A percentile compares a stretch with the other conserved stretches of the same genome.
Conservation (phyloP, 2,888 invertebrate species). For the Ochropleura plecta region DNA sequence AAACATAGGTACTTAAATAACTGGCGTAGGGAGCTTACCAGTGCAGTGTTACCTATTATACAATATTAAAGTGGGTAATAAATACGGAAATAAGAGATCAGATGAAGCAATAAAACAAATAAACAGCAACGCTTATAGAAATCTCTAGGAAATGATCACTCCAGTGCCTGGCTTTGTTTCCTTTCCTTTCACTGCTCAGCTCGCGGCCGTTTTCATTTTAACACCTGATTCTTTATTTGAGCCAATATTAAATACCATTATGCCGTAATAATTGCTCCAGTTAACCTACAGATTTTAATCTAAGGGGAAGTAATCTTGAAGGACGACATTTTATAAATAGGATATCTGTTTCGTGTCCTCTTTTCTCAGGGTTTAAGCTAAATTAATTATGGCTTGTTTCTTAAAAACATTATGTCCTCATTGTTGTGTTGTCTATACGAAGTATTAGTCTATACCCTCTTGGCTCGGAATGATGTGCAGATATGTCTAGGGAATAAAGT, state of each 20-base stretch:
- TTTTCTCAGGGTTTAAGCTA: background rate
- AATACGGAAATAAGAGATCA: constrained; percentile 66
- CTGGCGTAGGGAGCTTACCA: background rate
- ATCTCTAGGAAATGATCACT: constrained; percentile 80
- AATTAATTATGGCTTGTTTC: background rate
- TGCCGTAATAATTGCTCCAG: constrained; percentile 24
- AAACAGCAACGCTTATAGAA: constrained; percentile 73
- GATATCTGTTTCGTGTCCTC: background rate
- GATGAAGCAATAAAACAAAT: constrained; percentile 65
- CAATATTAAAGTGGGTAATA: constrained; percentile 40
- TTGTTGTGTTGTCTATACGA: too few relatives aligned
- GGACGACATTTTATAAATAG: background rate
- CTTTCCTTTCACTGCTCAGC: constrained; percentile 78
- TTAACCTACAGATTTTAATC: background rate
- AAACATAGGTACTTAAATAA: background rate
- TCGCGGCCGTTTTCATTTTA: constrained; percentile 75
- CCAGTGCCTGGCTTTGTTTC: constrained; percentile 72
- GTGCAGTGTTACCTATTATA: constrained; percentile 15
- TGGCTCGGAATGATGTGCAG: too few relatives aligned
- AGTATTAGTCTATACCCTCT: too few relatives aligned
- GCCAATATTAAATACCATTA: constrained; percentile 19
- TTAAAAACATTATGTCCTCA: background rate
- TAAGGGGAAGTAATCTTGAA: constrained; percentile 14
- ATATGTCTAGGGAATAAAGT: too few relatives aligned
- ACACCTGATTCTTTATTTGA: constrained; percentile 69